These are phyloP conservation scores for Amphiura filiformis DNA, from an alignment of 35 echinoderm and acorn worm species.

Conservation along the genomic window DNA sequence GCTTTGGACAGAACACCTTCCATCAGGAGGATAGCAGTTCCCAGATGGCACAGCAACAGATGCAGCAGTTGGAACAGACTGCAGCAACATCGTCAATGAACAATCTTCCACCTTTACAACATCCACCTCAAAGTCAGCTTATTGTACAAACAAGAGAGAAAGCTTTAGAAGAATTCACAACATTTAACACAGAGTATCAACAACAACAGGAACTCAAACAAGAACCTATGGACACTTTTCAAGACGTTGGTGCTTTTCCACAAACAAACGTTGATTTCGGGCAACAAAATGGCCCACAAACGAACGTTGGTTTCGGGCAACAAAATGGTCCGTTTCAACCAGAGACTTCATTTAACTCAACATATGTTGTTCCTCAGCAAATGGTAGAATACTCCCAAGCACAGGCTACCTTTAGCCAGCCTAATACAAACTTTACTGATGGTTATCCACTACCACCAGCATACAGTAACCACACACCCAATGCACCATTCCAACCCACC, in stretches of 20 bases:
- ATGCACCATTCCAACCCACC: neutral
- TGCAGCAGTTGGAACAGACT: conserved; percentile 40
- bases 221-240: conserved; percentile 69
- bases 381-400: conserved; percentile 10
- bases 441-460: neutral
- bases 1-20: conserved; percentile 1
- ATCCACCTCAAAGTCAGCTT: conserved; percentile 43
- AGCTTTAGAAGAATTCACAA: conserved; percentile 69
- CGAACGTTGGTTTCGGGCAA: neutral
- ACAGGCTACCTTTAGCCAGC: conserved; percentile 6
- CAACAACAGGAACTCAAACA: conserved; percentile 65
- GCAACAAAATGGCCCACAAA: neutral
- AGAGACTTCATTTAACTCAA: conserved; percentile 26
- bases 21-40: conserved; percentile 14
- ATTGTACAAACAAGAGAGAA: conserved; percentile 80
- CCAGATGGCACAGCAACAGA: conserved; percentile 27
- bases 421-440: conserved; percentile 9
- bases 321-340: conserved; percentile 25
- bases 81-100: neutral
- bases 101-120: neutral
- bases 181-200: conserved; percentile 47
- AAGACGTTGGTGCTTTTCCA: neutral
- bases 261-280: neutral
- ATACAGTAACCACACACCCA: conserved; percentile 4
- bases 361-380: neutral